phyloP scores from a whole-genome alignment of 2,888 invertebrate genomes.

The Orthosia gracilis region DNA sequence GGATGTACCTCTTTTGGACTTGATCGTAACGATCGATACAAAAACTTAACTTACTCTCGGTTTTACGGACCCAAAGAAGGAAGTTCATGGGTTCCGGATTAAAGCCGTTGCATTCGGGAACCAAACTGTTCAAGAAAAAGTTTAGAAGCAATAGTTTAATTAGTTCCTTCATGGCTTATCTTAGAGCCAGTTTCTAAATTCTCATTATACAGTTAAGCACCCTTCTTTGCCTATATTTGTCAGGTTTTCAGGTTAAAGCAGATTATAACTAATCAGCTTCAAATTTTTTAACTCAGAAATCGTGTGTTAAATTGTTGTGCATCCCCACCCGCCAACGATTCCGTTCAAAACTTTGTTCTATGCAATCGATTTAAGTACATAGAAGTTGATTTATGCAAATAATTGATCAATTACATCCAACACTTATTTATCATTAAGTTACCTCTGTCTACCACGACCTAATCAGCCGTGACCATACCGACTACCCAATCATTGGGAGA shows the following conservation, averaged over 20 bases:
- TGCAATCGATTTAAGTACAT: not conserved
- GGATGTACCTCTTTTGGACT: conserved; percentile 12
- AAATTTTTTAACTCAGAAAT: too few relatives aligned
- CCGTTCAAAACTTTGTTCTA: not conserved
- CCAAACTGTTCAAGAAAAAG: not conserved
- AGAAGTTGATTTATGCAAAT: not conserved
- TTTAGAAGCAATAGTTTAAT: not conserved
- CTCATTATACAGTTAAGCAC: too few relatives aligned
- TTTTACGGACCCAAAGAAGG: conserved; percentile 8
- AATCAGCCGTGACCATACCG: conserved; percentile 39
- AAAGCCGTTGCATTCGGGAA: not conserved
- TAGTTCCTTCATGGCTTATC: not conserved
- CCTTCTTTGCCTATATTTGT: too few relatives aligned
- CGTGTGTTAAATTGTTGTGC: too few relatives aligned
- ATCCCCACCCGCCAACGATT: not conserved
- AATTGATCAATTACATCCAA: not conserved
- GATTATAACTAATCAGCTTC: too few relatives aligned
- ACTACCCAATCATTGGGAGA: conserved; percentile 41
- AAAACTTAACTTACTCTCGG: conserved; percentile 46
- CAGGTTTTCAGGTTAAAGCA: too few relatives aligned
- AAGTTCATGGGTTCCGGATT: conserved; percentile 4
- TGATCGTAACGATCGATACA: not conserved
- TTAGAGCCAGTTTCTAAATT: too few relatives aligned
- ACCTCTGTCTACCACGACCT: not conserved
- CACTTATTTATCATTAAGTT: not conserved